phyloP scores from a whole-genome alignment of 2,888 invertebrate species.

The Oscheius sp. region DNA sequence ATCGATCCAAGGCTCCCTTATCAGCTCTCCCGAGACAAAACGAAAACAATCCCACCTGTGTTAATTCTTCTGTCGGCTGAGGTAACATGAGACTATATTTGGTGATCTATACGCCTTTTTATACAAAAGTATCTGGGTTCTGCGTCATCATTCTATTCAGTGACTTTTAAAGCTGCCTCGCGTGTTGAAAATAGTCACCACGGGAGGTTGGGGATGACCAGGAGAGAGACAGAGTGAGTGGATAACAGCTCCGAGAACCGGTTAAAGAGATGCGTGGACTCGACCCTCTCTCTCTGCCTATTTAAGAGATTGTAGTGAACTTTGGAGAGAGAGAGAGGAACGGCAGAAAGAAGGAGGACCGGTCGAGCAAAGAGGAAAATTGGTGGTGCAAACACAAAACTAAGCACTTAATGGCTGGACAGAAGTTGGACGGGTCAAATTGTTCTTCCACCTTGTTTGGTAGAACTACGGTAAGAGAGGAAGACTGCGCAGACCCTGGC shows the following conservation, averaged over 20 bases:
- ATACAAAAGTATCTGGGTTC: background rate
- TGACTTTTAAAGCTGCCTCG: background rate
- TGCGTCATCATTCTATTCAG: background rate
- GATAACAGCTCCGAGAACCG: background rate
- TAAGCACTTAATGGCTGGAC: conserved; percentile 19
- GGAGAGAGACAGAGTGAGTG: conserved; percentile 2
- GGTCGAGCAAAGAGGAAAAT: conserved; percentile 27
- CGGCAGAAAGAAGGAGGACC: conserved; percentile 1
- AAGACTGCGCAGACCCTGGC: background rate
- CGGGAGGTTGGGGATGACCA: conserved; percentile 9
- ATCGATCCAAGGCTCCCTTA: conserved; percentile 3
- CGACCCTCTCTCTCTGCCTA: too few species aligned
- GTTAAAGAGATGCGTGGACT: too few species aligned
- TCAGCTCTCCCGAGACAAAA: background rate
- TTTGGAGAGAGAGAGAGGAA: background rate
- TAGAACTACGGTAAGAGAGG: background rate
- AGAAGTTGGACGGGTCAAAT: conserved; percentile 24
- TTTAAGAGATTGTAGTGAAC: background rate
- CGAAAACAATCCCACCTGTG: conserved; percentile 16
- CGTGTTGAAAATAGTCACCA: background rate
- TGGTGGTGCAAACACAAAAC: conserved; percentile 4
- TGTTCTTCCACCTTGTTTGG: background rate
- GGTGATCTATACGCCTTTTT: background rate
- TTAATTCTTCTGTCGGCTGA: background rate
- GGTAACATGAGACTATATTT: background rate